phyloP scores from a whole-genome alignment of 2,113 vertebrate species.

The Notarius quadriscutis region DNA sequence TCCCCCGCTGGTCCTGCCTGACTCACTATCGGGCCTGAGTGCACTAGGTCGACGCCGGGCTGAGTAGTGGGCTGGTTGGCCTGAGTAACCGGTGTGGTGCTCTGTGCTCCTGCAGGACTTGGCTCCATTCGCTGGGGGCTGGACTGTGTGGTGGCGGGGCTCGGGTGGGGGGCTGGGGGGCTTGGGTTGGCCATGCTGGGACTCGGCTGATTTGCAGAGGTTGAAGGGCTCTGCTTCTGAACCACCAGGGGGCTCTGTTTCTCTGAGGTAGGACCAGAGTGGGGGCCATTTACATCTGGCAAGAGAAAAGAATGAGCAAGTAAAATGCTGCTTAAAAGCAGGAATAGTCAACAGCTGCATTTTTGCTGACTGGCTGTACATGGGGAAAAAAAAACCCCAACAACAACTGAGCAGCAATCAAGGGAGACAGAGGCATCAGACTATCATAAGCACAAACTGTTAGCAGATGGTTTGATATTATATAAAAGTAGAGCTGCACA shows the following conservation, averaged over 20 bases:
- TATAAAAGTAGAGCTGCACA: background rate
- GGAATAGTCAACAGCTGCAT: background rate
- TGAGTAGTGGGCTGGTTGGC: slow-evolving; percentile 55
- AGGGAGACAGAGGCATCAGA: background rate
- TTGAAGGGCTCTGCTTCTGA: slow-evolving; percentile 87
- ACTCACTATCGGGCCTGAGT: slow-evolving; percentile 61
- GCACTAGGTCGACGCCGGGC: slow-evolving; percentile 45
- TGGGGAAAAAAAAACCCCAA: background rate
- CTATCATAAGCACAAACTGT: background rate
- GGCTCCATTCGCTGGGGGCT: slow-evolving; percentile 57
- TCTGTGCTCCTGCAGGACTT: slow-evolving; percentile 58
- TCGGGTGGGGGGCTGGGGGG: slow-evolving; percentile 65
- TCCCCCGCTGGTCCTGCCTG: slow-evolving; percentile 59
- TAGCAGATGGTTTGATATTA: background rate
- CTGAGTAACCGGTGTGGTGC: slow-evolving; percentile 61
- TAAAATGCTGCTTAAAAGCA: background rate
- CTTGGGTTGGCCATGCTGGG: slow-evolving; percentile 37
- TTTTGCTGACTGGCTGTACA: background rate
- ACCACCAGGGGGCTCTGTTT: slow-evolving; percentile 98
- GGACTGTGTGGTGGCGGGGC: slow-evolving; percentile 61
- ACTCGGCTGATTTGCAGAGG: slow-evolving; percentile 73
- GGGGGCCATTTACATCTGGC: slow-evolving; percentile 85
- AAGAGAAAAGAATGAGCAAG: background rate
- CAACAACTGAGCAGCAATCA: slow-evolving; percentile 12
- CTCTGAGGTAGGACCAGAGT: slow-evolving; percentile 91